Conservation (phyloP, 1,140 invertebrate species). For the Zaprionus africanus region DNA sequence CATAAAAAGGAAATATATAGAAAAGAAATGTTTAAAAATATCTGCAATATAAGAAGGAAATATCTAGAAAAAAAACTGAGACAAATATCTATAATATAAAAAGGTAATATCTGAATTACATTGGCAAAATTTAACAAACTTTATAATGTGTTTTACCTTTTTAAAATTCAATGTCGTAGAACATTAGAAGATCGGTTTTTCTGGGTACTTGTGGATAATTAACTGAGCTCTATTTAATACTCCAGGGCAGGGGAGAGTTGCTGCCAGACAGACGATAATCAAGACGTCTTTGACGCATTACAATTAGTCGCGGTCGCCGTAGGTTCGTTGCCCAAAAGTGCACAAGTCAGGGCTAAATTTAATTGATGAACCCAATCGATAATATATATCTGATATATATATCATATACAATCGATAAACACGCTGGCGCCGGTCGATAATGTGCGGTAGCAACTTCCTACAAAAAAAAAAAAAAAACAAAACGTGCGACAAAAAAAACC, state of each 20-base stretch:
- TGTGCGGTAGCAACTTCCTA: slow-evolving; percentile 41
- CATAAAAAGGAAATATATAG: background rate
- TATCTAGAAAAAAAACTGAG: too few species aligned
- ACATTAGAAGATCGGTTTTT: background rate
- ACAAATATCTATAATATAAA: background rate
- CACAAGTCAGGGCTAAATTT: background rate
- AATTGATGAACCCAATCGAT: slow-evolving; percentile 23
- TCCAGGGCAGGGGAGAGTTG: background rate
- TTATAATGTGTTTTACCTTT: background rate
- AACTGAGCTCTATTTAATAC: background rate
- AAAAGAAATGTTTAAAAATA: background rate
- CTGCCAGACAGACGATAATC: background rate
- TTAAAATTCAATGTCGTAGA: background rate
- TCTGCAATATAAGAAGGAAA: too few species aligned
- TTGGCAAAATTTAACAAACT: background rate
- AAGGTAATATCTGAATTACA: too few species aligned
- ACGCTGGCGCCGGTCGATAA: background rate
- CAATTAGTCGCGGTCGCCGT: slow-evolving; percentile 15
- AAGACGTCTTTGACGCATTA: slow-evolving; percentile 6
- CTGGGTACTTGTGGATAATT: background rate
- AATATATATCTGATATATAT: background rate
- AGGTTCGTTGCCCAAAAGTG: slow-evolving; percentile 22
- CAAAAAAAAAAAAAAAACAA: background rate
- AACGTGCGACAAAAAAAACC: background rate
- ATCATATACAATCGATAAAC: slow-evolving; percentile 5